Evolutionary conservation across 2,888 invertebrate species (phyloP).

Genomic region (Crepidodera aurea): DNA sequence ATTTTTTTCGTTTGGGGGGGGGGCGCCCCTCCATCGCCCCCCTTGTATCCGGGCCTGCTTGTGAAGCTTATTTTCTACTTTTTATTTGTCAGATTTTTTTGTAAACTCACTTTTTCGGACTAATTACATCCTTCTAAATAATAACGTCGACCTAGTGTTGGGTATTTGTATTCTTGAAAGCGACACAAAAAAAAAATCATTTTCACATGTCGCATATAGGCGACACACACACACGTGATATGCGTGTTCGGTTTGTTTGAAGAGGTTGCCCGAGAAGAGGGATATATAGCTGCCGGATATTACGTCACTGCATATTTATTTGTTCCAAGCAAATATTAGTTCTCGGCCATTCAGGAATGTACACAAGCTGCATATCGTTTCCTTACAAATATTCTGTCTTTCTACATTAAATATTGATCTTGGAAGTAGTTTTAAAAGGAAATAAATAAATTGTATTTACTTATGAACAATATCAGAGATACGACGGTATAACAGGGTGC

Average conservation of each 20-base stretch:
- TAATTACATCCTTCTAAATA: too few species aligned
- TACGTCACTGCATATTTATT: slow-evolving; percentile 57
- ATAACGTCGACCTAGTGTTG: too few species aligned
- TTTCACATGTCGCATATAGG: background rate
- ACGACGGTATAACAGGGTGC: too few species aligned
- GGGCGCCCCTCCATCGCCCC: too few species aligned
- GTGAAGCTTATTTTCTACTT: too few species aligned
- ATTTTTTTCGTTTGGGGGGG: too few species aligned
- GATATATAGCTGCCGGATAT: slow-evolving; percentile 56
- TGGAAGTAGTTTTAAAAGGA: slow-evolving; percentile 41
- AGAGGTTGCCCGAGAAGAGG: slow-evolving; percentile 33
- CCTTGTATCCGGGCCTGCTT: too few species aligned
- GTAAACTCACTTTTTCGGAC: too few species aligned
- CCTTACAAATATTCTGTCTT: slow-evolving; percentile 57
- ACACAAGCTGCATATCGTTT: slow-evolving; percentile 60
- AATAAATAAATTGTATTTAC: too few species aligned
- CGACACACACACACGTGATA: slow-evolving; percentile 14
- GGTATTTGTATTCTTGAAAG: background rate
- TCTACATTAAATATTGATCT: slow-evolving; percentile 55
- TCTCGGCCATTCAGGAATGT: slow-evolving; percentile 59
- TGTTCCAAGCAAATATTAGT: slow-evolving; percentile 57
- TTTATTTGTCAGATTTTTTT: too few species aligned
- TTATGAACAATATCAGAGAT: too few species aligned
- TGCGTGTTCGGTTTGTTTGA: slow-evolving; percentile 13
- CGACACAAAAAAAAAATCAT: background rate